Conservation (phyloP, 2,888 invertebrate genomes). For the Linyphia triangularis region DNA sequence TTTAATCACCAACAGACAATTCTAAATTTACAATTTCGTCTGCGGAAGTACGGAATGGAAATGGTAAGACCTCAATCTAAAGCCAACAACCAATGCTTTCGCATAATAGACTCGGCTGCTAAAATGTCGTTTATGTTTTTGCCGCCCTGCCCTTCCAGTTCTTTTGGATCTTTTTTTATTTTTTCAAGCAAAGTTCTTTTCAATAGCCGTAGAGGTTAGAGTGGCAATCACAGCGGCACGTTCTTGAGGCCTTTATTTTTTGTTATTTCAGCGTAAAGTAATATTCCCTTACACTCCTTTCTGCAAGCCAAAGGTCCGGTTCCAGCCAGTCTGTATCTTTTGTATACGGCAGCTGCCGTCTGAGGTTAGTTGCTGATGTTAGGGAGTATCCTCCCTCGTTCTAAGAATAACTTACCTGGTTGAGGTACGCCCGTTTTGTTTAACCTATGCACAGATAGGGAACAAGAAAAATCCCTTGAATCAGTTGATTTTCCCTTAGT, state of each 20-base stretch:
- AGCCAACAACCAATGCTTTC: not conserved
- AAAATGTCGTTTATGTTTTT: constrained; percentile 45
- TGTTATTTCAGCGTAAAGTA: constrained; percentile 29
- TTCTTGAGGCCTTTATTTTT: constrained; percentile 21
- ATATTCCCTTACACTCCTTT: constrained; percentile 55
- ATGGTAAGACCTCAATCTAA: constrained; percentile 3
- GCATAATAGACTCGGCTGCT: constrained; percentile 17
- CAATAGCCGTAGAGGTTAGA: constrained; percentile 42
- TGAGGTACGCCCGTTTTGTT: constrained; percentile 28
- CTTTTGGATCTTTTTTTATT: constrained; percentile 23
- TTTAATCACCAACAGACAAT: constrained; percentile 35
- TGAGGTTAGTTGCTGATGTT: constrained; percentile 4
- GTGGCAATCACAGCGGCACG: constrained; percentile 63
- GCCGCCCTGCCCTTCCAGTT: constrained; percentile 45
- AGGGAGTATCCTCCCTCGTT: constrained; percentile 41
- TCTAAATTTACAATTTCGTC: constrained; percentile 30
- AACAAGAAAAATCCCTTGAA: constrained; percentile 34
- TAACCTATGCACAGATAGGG: constrained; percentile 24
- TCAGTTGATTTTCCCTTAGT: not conserved
- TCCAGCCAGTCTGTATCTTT: constrained; percentile 48
- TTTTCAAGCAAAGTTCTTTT: constrained; percentile 17
- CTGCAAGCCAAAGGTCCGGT: constrained; percentile 56
- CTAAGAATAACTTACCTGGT: constrained; percentile 7
- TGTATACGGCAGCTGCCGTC: constrained; percentile 36
- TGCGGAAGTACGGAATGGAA: constrained; percentile 33